Evolutionary conservation across 2,113 vertebrate species (phyloP).

Genomic region (Climacteris rufus): DNA sequence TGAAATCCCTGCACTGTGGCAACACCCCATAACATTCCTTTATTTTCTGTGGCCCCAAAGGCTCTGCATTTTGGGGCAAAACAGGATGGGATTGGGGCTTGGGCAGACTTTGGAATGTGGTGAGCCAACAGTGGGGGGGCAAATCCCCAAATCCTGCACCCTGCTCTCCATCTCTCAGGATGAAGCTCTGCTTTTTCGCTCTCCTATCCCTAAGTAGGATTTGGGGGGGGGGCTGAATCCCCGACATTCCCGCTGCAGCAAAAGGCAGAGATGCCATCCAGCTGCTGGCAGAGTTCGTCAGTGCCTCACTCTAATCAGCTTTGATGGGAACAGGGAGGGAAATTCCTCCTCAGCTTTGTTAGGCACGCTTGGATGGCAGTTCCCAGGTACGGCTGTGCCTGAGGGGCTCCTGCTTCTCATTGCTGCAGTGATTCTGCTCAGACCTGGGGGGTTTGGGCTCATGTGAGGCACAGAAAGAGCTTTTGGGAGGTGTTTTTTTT

Average conservation of each 20-base stretch:
- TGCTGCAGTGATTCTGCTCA: neutral
- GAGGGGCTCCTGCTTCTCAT: neutral
- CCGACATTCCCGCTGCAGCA: rapidly evolving
- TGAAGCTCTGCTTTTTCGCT: neutral
- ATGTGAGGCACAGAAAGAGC: rapidly evolving
- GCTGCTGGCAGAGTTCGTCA: neutral
- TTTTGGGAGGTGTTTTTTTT: neutral
- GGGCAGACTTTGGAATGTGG: neutral
- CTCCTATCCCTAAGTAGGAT: rapidly evolving
- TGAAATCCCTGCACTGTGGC: neutral
- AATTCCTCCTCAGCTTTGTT: neutral
- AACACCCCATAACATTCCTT: rapidly evolving
- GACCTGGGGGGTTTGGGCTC: rapidly evolving
- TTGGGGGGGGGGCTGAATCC: rapidly evolving
- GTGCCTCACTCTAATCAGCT: neutral
- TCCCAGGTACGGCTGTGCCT: neutral
- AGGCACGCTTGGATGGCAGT: neutral
- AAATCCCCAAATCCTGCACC: neutral
- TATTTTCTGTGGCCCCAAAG: neutral
- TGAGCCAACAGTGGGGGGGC: rapidly evolving
- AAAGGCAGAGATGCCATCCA: neutral
- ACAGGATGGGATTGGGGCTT: neutral
- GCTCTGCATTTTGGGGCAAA: neutral
- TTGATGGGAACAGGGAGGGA: neutral
- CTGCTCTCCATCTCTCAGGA: neutral